phyloP scores from a whole-genome alignment of 2,888 invertebrate species.

The Altica lythri region DNA sequence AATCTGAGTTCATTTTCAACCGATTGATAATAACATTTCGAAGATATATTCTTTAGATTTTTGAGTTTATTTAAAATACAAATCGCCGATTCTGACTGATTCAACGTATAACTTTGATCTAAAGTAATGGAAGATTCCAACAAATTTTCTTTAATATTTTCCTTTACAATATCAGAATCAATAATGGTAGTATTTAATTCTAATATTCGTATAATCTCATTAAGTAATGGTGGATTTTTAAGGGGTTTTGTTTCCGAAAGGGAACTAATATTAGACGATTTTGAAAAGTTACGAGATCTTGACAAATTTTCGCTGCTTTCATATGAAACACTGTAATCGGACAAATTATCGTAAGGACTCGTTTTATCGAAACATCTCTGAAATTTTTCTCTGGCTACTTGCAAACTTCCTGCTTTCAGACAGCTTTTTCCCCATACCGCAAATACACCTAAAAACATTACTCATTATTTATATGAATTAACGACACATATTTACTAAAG shows the following conservation, averaged over 20 bases:
- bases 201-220: constrained; percentile 72
- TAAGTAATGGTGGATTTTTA: constrained; percentile 69
- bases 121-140: constrained; percentile 44
- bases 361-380: constrained; percentile 62
- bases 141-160: constrained; percentile 53
- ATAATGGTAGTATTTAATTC: constrained; percentile 65
- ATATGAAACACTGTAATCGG: constrained; percentile 35
- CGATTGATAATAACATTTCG: constrained; percentile 50
- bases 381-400: constrained; percentile 78
- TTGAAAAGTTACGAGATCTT: constrained; percentile 34
- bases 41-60: constrained; percentile 55
- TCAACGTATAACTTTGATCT: constrained; percentile 38
- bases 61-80: constrained; percentile 58
- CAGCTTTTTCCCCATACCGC: constrained; percentile 88
- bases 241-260: constrained; percentile 60
- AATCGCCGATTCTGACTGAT: constrained; percentile 59
- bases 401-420: constrained; percentile 77
- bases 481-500: too few species aligned
- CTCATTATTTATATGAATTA: too few species aligned
- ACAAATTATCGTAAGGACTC: constrained; percentile 48
- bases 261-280: constrained; percentile 31
- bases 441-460: constrained; percentile 70
- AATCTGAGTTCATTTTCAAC: constrained; percentile 24
- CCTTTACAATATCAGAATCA: constrained; percentile 59
- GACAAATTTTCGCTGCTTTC: constrained; percentile 40